Percentiles rank a stretch among this genome's conserved stretches.
Conservation (phyloP, 1,140 invertebrate genomes). For the Philaenus spumarius region DNA sequence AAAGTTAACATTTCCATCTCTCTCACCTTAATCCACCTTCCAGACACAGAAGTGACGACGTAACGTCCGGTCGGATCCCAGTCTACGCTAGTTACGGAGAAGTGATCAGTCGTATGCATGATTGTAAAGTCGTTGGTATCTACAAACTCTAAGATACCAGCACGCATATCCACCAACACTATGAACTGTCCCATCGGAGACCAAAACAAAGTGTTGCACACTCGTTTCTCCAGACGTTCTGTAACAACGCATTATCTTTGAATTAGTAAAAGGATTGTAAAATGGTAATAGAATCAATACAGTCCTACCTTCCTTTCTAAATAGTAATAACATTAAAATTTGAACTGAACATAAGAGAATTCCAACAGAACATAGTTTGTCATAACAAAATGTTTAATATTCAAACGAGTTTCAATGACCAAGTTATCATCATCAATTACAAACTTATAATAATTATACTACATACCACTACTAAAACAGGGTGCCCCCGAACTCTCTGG, state of each 20-base stretch:
- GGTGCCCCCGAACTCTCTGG: no score
- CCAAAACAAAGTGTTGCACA: slow-evolving; percentile 95
- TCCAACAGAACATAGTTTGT: no score
- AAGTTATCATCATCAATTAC: no score
- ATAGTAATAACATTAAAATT: no score
- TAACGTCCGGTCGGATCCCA: slow-evolving; percentile 99
- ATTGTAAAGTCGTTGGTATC: slow-evolving; percentile 92
- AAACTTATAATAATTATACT: no score
- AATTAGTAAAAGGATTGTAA: neutral
- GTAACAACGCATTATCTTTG: slow-evolving; percentile 24
- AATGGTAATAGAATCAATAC: neutral
- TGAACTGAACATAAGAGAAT: no score
- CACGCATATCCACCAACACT: slow-evolving; percentile 78
- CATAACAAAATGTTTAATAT: no score
- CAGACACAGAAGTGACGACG: slow-evolving; percentile 90
- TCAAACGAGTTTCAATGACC: no score
- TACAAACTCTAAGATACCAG: slow-evolving; percentile 89
- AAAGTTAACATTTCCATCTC: no score
- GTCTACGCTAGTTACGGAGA: slow-evolving; percentile 90
- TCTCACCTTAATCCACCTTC: slow-evolving; percentile 85
- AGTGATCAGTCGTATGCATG: slow-evolving; percentile 91
- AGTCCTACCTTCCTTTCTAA: neutral
- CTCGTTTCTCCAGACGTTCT: slow-evolving; percentile 84
- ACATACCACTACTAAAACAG: no score
- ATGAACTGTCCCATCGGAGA: slow-evolving; percentile 94